Conservation (phyloP, 2,888 invertebrate genomes). For the Troides oblongomaculatus region DNA sequence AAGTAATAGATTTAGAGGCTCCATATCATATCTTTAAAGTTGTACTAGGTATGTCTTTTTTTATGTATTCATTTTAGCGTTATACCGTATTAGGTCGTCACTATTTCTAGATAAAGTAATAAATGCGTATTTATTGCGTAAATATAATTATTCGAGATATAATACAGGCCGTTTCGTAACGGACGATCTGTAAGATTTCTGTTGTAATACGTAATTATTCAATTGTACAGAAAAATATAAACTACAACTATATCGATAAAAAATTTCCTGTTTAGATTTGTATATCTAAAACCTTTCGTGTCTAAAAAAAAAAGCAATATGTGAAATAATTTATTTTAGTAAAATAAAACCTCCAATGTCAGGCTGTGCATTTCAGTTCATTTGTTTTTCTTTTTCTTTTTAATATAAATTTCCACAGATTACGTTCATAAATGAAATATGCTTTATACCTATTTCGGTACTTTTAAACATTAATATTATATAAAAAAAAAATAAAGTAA, state of each 20-base stretch:
- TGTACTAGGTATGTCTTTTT: neutral
- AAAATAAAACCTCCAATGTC: constrained; percentile 4
- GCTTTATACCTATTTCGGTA: too few species aligned
- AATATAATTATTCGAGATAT: too few species aligned
- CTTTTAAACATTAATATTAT: too few species aligned
- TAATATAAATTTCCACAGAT: neutral
- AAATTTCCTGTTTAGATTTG: neutral
- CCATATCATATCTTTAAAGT: constrained; percentile 1
- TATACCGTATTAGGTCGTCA: too few species aligned
- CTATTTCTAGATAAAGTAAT: too few species aligned
- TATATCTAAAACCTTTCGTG: constrained; percentile 15
- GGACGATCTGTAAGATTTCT: neutral
- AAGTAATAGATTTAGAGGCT: constrained; percentile 7
- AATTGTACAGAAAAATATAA: neutral
- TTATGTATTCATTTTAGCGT: too few species aligned
- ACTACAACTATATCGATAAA: neutral
- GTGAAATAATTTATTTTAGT: constrained; percentile 18
- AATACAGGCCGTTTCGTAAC: too few species aligned
- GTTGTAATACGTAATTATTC: constrained; percentile 13
- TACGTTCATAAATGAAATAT: neutral
- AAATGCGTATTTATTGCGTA: too few species aligned
- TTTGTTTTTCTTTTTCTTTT: constrained; percentile 15
- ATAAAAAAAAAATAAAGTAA: too few species aligned
- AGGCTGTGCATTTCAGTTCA: constrained; percentile 25
- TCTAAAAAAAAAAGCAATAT: constrained; percentile 9